Base-by-base conservation (phyloP, 2,113 vertebrate genomes). In the Corythoichthys intestinalis region DNA sequence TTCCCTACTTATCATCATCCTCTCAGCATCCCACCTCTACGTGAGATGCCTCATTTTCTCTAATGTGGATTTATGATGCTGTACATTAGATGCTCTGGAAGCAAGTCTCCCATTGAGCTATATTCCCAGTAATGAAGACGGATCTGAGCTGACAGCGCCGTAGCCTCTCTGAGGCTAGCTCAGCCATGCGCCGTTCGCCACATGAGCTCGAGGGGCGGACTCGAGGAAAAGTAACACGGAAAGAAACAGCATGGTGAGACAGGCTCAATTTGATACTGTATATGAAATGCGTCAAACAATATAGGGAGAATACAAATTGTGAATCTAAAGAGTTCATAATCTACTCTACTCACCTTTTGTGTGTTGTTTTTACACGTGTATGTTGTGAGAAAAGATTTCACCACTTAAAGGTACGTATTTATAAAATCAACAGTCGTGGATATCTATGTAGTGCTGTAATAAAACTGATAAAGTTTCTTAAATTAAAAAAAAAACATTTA, bases 31-130 rank as follows among this genome's bases (percentile, higher is more conserved):
- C 61, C 61, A 63, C 64, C 73, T 73, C 72, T 74, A 62, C 75
- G 44, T 49, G 66, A 71, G 65, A 75, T 59, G 73, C 58, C 76
- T 77, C 60, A 4, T 73, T 74, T 64, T 72, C 75, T 79, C 72
- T 89, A 88, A 91, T 91, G 86, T 83, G 82, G 85, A 91, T 89
- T 89, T 86, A 90, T 91, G 84, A 82, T 57, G 68, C 46, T 35
- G 41, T 17, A 73, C 79, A 73, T 71, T 69, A 79, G 82, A 66
- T 66, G 73, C 60, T 74, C 67, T 72, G 61, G 64, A 78, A 53
- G 77, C 74, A 76, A 20, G 58, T 78, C 84, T 82, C 88, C 88
- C 56, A 70, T 75, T 78, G 88, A 83, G 84, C 79, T 78, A 66
- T 66, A 66, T 67, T 64, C 52, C 63, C 17, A 71, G 71, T 90